Evolutionary conservation across 2,888 invertebrate genomes (phyloP).

Genomic region (Drosophila melanosoma): DNA sequence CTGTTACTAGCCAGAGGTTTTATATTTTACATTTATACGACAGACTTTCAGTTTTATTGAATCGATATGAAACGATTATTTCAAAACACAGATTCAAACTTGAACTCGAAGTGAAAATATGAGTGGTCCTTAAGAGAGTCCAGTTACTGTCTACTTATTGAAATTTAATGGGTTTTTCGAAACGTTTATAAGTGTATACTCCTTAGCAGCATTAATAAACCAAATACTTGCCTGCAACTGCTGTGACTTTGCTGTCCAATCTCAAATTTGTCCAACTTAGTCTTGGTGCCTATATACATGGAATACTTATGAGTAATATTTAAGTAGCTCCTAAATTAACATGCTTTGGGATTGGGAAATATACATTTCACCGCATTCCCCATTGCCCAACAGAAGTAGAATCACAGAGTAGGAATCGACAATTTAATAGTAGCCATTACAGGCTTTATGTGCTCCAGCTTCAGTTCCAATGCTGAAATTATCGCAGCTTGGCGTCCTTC

Average conservation of each 20-base stretch:
- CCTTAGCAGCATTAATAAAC: not conserved
- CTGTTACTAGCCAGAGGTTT: slow-evolving; percentile 17
- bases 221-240: slow-evolving; percentile 4
- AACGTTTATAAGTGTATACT: not conserved
- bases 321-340: slow-evolving; percentile 66
- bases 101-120: no score
- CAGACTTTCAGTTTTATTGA: slow-evolving; percentile 6
- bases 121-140: no score
- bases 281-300: slow-evolving; percentile 40
- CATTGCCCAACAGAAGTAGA: slow-evolving; percentile 35
- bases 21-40: slow-evolving; percentile 6
- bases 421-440: slow-evolving; percentile 73
- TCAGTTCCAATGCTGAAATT: slow-evolving; percentile 61
- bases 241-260: slow-evolving; percentile 7
- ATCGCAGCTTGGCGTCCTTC: slow-evolving; percentile 59
- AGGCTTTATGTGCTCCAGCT: slow-evolving; percentile 21
- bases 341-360: slow-evolving; percentile 13
- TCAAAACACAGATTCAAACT: not conserved
- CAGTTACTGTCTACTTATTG: not conserved
- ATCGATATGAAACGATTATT: not conserved
- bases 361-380: slow-evolving; percentile 54
- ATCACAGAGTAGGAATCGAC: slow-evolving; percentile 35
- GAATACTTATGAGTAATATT: slow-evolving; percentile 48
- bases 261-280: slow-evolving; percentile 30
- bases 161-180: not conserved